Evolutionary conservation across 2,113 vertebrate genomes (phyloP), one percentile per base, ranked within the genome.

Genomic region (Vimba vimba): DNA sequence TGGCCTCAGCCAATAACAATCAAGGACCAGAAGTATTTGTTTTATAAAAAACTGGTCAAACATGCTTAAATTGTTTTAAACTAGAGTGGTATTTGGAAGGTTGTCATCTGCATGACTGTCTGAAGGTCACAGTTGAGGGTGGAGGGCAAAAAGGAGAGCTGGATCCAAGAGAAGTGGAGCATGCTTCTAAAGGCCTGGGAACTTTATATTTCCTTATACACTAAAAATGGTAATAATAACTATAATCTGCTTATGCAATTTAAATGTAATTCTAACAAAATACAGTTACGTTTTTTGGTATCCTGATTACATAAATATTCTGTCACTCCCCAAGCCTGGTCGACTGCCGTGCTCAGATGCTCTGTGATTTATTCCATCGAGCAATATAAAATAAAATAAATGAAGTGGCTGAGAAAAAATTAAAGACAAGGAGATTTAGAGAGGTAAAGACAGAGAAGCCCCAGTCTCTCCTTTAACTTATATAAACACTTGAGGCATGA

Each of bases 401-500:
- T 62, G 15, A 81, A 55, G 30, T 59, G 36, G 59, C 68, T 47
- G 55, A 23, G 52, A 43, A 79, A 79, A 82, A 86, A 47, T 60
- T 74, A 82, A 55, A 39, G 36, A 33, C 17, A 9, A 43, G 82
- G 64, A 71, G 15, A 43, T 76, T 6, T 27, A 78, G 39, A 69
- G 17, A 45, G 45, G 62, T 45, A 3, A 59, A 52, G 25, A 55
- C 43, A 68, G 75, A 79, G 50, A n/a, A 77, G 71, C 7, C 33
- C 64, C 36, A 76, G 85, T 45, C 43, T 82, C 43, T 85, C 43
- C 69, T 62, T 69, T 50, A 86, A 86, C 85, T 62, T 76, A 75
- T 85, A 36, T 83, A 88, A 88, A 90, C 87, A 90, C 73, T 73
- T 68, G 79, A 87, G 79, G 73, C 76, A 85, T 88, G 79, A 88